phyloP scores from a whole-genome alignment of 2,888 invertebrate species.

The Andricus quercusramuli region DNA sequence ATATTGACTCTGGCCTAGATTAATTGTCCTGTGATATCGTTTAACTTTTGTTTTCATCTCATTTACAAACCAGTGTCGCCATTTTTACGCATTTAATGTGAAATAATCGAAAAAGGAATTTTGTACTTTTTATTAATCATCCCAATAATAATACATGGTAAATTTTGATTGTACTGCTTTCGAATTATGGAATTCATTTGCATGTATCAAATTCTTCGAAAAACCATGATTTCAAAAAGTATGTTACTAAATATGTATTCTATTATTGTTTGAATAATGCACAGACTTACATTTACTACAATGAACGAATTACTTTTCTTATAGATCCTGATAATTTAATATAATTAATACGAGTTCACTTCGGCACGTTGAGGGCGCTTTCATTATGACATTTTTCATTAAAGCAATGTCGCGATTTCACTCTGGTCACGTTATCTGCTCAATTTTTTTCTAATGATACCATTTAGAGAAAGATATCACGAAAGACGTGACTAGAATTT shows the following conservation, averaged over 20 bases:
- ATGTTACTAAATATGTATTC: neutral
- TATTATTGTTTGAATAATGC: slow-evolving; percentile 7
- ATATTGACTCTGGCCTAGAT: neutral
- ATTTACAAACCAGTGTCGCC: neutral
- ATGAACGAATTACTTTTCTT: neutral
- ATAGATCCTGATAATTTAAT: neutral
- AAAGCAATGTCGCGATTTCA: slow-evolving; percentile 13
- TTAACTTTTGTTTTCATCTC: slow-evolving; percentile 17
- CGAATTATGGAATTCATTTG: neutral
- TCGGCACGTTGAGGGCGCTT: neutral
- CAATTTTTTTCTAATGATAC: slow-evolving; percentile 31
- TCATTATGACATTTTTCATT: slow-evolving; percentile 23
- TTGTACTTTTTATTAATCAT: neutral
- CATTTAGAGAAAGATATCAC: slow-evolving; percentile 16
- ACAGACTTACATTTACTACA: neutral
- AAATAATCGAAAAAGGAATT: neutral
- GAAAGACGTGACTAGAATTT: slow-evolving; percentile 28
- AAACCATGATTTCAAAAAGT: neutral
- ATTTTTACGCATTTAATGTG: neutral
- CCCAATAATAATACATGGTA: neutral
- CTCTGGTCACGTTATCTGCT: slow-evolving; percentile 31
- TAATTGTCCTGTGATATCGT: slow-evolving; percentile 23
- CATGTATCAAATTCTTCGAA: neutral
- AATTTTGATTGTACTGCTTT: neutral
- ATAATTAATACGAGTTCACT: neutral